Evolutionary conservation across 2,113 vertebrate genomes (phyloP).

Genomic region (Dendrocopos noguchii): DNA sequence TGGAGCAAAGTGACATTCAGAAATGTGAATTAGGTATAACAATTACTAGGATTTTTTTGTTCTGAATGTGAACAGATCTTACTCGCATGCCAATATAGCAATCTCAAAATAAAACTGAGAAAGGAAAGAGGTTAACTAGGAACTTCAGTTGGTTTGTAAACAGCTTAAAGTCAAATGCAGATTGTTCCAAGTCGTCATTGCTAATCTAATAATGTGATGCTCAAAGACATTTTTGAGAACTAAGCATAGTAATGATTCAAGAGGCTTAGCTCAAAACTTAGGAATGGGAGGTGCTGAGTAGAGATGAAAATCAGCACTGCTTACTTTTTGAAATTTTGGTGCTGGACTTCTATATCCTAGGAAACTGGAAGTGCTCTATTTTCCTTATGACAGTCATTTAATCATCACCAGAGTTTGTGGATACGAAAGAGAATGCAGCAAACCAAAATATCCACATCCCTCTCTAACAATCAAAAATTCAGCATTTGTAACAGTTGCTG

Average conservation of each 20-base stretch:
- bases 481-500: background rate
- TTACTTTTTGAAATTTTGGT: background rate
- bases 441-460: background rate
- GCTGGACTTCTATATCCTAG: background rate
- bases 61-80: background rate
- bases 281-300: rapidly evolving
- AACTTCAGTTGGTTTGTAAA: background rate
- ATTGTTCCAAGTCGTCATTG: background rate
- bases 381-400: too few relatives aligned
- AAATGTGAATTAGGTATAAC: background rate
- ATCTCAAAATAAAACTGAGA: background rate
- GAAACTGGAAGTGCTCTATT: background rate
- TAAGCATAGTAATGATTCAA: background rate
- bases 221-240: background rate
- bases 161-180: background rate
- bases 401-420: too few relatives aligned
- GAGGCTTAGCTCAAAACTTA: background rate
- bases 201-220: background rate
- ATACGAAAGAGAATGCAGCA: too few relatives aligned
- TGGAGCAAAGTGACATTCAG: background rate
- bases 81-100: background rate
- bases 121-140: background rate
- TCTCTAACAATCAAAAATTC: background rate
- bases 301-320: background rate
- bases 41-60: background rate